Evolutionary conservation across 2,888 invertebrate species (phyloP).

Genomic region (Stenoptilia bipunctidactyla): DNA sequence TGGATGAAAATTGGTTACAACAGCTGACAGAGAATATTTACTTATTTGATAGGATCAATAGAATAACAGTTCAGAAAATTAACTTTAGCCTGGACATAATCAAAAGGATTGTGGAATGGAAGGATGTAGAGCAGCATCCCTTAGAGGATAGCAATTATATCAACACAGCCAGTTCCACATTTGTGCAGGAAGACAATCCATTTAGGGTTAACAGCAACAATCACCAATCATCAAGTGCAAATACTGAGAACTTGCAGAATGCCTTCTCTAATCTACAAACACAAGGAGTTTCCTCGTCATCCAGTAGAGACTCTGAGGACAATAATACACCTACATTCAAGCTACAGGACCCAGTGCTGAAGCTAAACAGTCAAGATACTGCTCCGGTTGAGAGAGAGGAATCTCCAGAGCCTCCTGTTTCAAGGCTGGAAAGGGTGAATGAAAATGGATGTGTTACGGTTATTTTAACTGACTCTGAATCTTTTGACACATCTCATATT

Average conservation of each 20-base stretch:
- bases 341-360: slow-evolving; percentile 53
- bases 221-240: slow-evolving; percentile 35
- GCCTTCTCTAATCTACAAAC: slow-evolving; percentile 64
- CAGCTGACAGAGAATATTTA: slow-evolving; percentile 81
- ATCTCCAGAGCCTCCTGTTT: slow-evolving; percentile 40
- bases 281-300: slow-evolving; percentile 43
- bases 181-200: slow-evolving; percentile 57
- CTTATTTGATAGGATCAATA: slow-evolving; percentile 74
- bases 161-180: slow-evolving; percentile 40
- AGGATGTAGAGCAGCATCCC: slow-evolving; percentile 84
- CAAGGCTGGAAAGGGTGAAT: slow-evolving; percentile 52
- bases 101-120: slow-evolving; percentile 90
- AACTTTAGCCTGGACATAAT: slow-evolving; percentile 88
- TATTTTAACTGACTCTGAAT: slow-evolving; percentile 82
- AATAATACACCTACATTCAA: slow-evolving; percentile 34
- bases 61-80: slow-evolving; percentile 79
- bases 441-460: slow-evolving; percentile 72
- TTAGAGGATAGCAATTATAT: slow-evolving; percentile 76
- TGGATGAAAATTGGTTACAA: slow-evolving; percentile 85
- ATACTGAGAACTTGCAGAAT: slow-evolving; percentile 45
- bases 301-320: slow-evolving; percentile 29
- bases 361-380: slow-evolving; percentile 33
- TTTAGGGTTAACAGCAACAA: slow-evolving; percentile 32
- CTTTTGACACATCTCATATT: slow-evolving; percentile 86
- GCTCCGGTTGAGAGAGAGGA: slow-evolving; percentile 33